Evolutionary conservation across 2,797 vertebrate species (phyloP), one percentile per base, ranked within the genome.

Genomic region (Onychomys arenicola): DNA sequence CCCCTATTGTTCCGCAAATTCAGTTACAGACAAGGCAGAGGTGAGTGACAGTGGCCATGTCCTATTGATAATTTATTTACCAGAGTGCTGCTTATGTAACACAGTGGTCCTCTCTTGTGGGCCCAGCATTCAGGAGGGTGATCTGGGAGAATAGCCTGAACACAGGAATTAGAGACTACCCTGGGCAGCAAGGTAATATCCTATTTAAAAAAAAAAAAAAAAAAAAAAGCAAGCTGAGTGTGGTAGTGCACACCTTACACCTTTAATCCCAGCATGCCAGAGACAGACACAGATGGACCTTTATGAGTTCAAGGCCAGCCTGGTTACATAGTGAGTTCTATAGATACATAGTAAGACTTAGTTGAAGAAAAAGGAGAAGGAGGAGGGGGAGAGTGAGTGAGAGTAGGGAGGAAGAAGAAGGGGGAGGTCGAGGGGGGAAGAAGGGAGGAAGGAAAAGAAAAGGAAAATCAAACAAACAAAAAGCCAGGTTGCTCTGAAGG

Each of bases 371-470:
- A 9, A 81, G 37, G 40, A 76, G 81, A 12, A 40, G 81, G 14
- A 82, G 25, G 52, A n/a, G 34, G 23, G 40, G 13, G 1, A 21
- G 25, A 27, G 16, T 11, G 10, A 43, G 10, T 21, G n/a, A 25
- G 10, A 3, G 71, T 4, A 32, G 69, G 67, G 67, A 37, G 71
- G n/a, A 37, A 17, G 34, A 21, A 73, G 14, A 32, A 52, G 4
- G 3, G 8, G 5, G 23, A 25, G 19, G 77, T 14, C 13, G 34
- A 9, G 19, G 19, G 0, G 32, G 8, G 9, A 6, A 21, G 9
- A 9, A 21, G 34, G 16, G 34, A 16, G 27, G 32, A 17, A 25
- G 27, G 13, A 16, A 13, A 43, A 5, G 37, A 14, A 37, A 6
- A 27, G 21, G 14, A 37, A 27, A n/a, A 13, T 63, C 5, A 78